Base-by-base conservation (phyloP, 1,140 invertebrate genomes). In the Drosophila lowei region DNA sequence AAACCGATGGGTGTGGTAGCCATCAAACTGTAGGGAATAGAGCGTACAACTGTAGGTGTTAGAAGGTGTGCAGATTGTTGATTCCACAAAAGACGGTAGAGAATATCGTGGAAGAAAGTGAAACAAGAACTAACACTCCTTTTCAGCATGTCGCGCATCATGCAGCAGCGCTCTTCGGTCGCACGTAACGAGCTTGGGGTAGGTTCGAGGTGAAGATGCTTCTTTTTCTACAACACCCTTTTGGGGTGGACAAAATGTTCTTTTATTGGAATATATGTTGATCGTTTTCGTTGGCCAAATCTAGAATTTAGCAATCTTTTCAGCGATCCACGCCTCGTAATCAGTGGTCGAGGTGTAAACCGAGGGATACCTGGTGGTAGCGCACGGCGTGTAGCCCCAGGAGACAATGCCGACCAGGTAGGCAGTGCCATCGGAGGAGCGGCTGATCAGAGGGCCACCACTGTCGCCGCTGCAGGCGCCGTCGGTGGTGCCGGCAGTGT, bases 331-430 rank as follows among this genome's bases (percentile, higher is more conserved):
- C 0, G 1, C 0, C 0, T 0, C 0, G n/a, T 47, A 47, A 0
- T n/a, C 0, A 0, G 2, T 1, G 0, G 11, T 3, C 61, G 91
- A 92, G 0, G 95, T 95, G 80, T 95, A 96, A 0, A 96, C 94
- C 0, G 95, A 94, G 0, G 95, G 95, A 1, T 93, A 93, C 6
- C 92, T 93, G 71, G 90, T 90, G n/a, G 84, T 89, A 4, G 94
- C 94, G 66, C 95, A 95, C 48, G 95, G 96, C 3, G 93, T 92
- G 28, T 94, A 90, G 6, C 95, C 95, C 94, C 95, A 96, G 1
- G 95, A 96, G 0, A 96, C 95, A 21, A 96, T 91, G 15, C 95
- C 96, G 34, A 96, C 66, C 15, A 30, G 57, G 42, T 62, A 16
- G n/a, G 2, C 3, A 7, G 0, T 43, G 5, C 49, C 68, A 7